These are phyloP conservation scores for Coelinius sp. DNA, from an alignment of 2,888 invertebrate genomes.

Conservation along the genomic window DNA sequence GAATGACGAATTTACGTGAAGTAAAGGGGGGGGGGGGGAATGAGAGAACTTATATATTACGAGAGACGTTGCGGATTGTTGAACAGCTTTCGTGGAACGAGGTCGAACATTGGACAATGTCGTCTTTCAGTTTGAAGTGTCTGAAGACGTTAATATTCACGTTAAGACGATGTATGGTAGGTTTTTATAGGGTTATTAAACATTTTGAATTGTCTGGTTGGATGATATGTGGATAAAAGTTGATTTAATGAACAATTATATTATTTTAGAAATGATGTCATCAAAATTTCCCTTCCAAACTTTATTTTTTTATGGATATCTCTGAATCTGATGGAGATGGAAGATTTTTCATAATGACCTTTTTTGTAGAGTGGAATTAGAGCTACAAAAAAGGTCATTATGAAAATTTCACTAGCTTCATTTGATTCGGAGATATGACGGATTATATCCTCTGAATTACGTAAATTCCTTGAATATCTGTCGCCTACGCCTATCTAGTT, in stretches of 20 bases:
- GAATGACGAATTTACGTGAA: slow-evolving; percentile 29
- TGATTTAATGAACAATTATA: neutral
- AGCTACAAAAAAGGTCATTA: too few species aligned
- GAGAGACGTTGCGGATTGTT: slow-evolving; percentile 24
- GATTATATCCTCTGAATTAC: slow-evolving; percentile 9
- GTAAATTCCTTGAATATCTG: slow-evolving; percentile 32
- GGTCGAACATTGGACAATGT: slow-evolving; percentile 57
- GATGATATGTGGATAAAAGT: neutral
- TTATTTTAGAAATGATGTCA: neutral
- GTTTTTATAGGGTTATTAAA: neutral
- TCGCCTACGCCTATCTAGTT: slow-evolving; percentile 34
- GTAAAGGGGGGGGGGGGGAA: neutral
- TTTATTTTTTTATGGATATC: too few species aligned
- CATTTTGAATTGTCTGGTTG: neutral
- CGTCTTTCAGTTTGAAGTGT: slow-evolving; percentile 56
- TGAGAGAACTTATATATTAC: slow-evolving; percentile 10
- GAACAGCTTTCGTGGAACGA: slow-evolving; percentile 44
- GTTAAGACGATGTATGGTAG: slow-evolving; percentile 3
- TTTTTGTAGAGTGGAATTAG: too few species aligned
- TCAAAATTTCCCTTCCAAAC: too few species aligned
- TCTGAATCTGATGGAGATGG: too few species aligned
- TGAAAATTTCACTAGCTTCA: too few species aligned
- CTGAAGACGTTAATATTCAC: slow-evolving; percentile 58
- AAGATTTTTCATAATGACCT: too few species aligned
- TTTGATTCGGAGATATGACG: neutral